Percentiles rank a stretch among this genome's conserved stretches.
These are phyloP conservation scores for Oscheius sp. DNA, from an alignment of 2,888 invertebrate species.

Conservation along the genomic window DNA sequence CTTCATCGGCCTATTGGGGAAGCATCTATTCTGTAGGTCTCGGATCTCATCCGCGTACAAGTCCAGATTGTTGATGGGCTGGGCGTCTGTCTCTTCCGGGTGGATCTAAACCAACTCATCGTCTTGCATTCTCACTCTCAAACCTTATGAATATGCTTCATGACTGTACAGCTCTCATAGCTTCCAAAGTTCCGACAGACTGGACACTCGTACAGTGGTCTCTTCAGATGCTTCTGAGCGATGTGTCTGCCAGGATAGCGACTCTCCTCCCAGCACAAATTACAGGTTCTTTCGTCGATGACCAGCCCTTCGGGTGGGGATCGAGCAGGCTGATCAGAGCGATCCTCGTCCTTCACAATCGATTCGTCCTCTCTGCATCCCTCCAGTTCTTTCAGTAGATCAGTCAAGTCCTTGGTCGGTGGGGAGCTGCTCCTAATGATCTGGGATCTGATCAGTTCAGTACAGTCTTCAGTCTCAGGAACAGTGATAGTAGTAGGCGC, in stretches of 20 bases:
- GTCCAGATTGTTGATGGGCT: slow-evolving; percentile 57
- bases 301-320: slow-evolving; percentile 16
- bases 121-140: neutral
- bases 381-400: neutral
- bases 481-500: neutral
- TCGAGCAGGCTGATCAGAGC: slow-evolving; percentile 6
- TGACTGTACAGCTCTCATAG: slow-evolving; percentile 61
- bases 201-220: slow-evolving; percentile 62
- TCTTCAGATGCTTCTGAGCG: slow-evolving; percentile 61
- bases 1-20: slow-evolving; percentile 68
- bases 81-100: slow-evolving; percentile 38
- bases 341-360: slow-evolving; percentile 37
- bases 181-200: slow-evolving; percentile 61
- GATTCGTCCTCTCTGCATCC: slow-evolving; percentile 27
- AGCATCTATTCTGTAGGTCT: slow-evolving; percentile 57
- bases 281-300: slow-evolving; percentile 56
- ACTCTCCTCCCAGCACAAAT: slow-evolving; percentile 58
- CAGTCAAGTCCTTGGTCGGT: neutral
- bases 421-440: slow-evolving; percentile 16
- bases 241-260: slow-evolving; percentile 60
- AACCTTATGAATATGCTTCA: slow-evolving; percentile 52
- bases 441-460: slow-evolving; percentile 26
- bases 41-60: slow-evolving; percentile 58
- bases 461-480: slow-evolving; percentile 21
- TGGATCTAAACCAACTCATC: slow-evolving; percentile 40